phyloP scores from a whole-genome alignment of 2,888 invertebrate genomes.

The Drosophila testacea region DNA sequence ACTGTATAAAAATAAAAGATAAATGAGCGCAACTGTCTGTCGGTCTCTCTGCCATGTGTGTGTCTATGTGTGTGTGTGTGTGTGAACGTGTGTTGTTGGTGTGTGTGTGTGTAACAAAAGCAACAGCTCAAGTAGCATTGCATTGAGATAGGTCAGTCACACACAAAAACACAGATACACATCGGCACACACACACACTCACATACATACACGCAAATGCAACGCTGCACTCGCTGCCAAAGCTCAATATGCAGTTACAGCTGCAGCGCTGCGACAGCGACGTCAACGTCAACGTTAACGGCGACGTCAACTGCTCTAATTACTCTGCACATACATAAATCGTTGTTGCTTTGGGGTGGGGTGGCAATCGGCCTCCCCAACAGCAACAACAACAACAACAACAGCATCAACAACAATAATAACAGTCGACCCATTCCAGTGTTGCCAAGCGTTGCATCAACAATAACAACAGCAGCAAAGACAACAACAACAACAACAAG shows the following conservation, averaged over 20 bases:
- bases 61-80: constrained; percentile 1
- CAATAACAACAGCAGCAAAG: constrained; percentile 36
- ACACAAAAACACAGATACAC: constrained; percentile 54
- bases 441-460: constrained; percentile 58
- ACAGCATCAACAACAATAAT: constrained; percentile 12
- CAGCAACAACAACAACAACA: constrained; percentile 47
- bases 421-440: constrained; percentile 32
- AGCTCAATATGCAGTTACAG: constrained; percentile 58
- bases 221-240: constrained; percentile 57
- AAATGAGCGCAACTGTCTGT: constrained; percentile 68
- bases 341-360: constrained; percentile 53
- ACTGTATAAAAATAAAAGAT: constrained; percentile 73
- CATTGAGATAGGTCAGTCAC: constrained; percentile 84
- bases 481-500: constrained; percentile 10
- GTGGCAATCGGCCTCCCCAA: constrained; percentile 6
- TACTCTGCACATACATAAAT: constrained; percentile 61
- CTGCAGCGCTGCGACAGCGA: constrained; percentile 46
- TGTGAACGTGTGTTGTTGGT: constrained; percentile 36
- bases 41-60: constrained; percentile 23
- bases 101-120: constrained; percentile 56
- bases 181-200: constrained; percentile 30
- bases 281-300: constrained; percentile 44
- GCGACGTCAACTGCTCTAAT: constrained; percentile 72
- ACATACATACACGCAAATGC: constrained; percentile 32
- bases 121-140: constrained; percentile 75